Conservation (phyloP, 2,888 invertebrate species). For the Saturnia pavonia region DNA sequence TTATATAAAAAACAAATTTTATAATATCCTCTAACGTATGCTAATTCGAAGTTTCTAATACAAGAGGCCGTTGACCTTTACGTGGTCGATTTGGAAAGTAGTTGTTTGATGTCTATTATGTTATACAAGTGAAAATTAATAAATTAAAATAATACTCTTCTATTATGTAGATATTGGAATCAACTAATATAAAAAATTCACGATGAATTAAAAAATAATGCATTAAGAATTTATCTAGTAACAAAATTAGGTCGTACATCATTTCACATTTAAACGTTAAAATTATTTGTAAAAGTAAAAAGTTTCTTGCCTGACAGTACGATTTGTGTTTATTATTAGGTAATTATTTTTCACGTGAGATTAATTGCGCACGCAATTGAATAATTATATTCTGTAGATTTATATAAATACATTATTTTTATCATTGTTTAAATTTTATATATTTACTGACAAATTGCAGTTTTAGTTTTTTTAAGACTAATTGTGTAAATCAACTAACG, state of each 20-base stretch:
- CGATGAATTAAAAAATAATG: background rate
- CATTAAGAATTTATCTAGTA: background rate
- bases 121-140: constrained; percentile 7
- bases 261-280: no score
- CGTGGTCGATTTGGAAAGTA: background rate
- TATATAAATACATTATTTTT: background rate
- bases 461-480: background rate
- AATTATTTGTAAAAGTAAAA: no score
- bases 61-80: constrained; percentile 1
- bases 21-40: constrained; percentile 29
- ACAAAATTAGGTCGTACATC: background rate
- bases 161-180: background rate
- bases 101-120: background rate
- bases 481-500: background rate
- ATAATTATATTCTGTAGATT: no score
- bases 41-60: constrained; percentile 36
- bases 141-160: constrained; percentile 13
- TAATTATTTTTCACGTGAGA: no score
- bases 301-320: no score
- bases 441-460: background rate
- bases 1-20: constrained; percentile 19
- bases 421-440: background rate
- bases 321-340: no score
- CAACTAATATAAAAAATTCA: background rate
- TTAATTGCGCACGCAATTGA: background rate